phyloP scores from a whole-genome alignment of 1,140 invertebrate genomes.

The Oryzaephilus surinamensis region DNA sequence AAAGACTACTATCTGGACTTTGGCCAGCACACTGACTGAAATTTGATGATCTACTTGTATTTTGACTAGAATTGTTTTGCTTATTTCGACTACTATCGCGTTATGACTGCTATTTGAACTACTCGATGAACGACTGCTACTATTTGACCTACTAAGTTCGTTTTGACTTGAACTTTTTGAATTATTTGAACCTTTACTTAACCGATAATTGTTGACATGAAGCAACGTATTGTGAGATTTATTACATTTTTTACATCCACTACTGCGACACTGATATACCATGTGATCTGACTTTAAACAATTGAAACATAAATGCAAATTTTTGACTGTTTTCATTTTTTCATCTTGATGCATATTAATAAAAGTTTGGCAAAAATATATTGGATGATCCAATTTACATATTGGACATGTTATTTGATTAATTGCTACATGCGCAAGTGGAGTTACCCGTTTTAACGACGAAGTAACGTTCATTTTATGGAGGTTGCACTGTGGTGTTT shows the following conservation, averaged over 20 bases:
- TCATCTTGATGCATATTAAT: neutral
- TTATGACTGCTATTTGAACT: too few species aligned
- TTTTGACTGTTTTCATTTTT: neutral
- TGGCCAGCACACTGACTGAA: too few species aligned
- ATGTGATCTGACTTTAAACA: conserved; percentile 4
- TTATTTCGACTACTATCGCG: too few species aligned
- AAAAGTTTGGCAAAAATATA: conserved; percentile 3
- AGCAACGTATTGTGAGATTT: conserved; percentile 2
- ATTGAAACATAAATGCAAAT: conserved; percentile 7
- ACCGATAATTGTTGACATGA: neutral
- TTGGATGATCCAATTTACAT: conserved; percentile 2
- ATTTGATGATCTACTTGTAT: neutral
- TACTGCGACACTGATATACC: neutral
- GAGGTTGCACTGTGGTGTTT: neutral
- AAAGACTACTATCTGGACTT: neutral
- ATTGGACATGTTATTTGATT: neutral
- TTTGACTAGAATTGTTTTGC: neutral
- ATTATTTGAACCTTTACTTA: too few species aligned
- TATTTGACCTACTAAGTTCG: too few species aligned
- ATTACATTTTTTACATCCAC: conserved; percentile 1
- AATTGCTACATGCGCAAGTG: neutral
- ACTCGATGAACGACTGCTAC: neutral
- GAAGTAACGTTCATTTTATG: neutral
- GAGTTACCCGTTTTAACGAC: too few species aligned
- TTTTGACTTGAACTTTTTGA: too few species aligned